phyloP scores from a whole-genome alignment of 2,113 vertebrate species.

The Psittacara wagleri region DNA sequence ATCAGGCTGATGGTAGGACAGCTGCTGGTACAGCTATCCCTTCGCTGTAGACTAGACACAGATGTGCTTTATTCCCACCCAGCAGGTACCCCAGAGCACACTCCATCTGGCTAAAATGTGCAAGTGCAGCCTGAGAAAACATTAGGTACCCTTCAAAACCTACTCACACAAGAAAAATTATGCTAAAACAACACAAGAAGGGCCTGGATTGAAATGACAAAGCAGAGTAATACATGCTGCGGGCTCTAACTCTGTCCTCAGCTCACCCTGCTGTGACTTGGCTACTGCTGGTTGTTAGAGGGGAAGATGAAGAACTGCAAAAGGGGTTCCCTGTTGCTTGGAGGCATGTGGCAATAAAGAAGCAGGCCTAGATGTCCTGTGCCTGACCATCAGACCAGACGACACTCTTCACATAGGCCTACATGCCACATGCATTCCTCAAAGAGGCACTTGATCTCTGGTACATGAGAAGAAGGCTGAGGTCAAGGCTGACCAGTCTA shows the following conservation, averaged over 20 bases:
- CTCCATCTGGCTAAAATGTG: background rate
- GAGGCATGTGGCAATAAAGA: background rate
- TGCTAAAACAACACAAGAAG: background rate
- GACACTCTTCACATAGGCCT: background rate
- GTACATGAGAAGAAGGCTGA: background rate
- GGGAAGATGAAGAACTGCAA: background rate
- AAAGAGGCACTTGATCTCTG: background rate
- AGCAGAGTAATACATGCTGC: background rate
- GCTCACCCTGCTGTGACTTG: background rate
- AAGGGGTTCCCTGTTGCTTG: background rate
- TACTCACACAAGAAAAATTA: background rate
- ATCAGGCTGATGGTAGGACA: background rate
- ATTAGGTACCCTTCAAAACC: background rate
- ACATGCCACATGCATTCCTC: background rate
- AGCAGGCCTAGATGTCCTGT: background rate
- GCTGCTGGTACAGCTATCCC: background rate
- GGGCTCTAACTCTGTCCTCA: background rate
- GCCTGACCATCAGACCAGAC: rapidly evolving
- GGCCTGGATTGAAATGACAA: background rate
- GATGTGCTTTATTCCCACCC: background rate
- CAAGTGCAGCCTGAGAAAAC: background rate
- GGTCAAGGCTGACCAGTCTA: background rate
- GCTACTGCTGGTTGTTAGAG: background rate
- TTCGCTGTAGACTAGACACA: background rate
- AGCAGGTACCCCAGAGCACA: background rate